Evolutionary conservation across 2,797 vertebrate species (phyloP).

Genomic region (Pantherophis vulpinus): DNA sequence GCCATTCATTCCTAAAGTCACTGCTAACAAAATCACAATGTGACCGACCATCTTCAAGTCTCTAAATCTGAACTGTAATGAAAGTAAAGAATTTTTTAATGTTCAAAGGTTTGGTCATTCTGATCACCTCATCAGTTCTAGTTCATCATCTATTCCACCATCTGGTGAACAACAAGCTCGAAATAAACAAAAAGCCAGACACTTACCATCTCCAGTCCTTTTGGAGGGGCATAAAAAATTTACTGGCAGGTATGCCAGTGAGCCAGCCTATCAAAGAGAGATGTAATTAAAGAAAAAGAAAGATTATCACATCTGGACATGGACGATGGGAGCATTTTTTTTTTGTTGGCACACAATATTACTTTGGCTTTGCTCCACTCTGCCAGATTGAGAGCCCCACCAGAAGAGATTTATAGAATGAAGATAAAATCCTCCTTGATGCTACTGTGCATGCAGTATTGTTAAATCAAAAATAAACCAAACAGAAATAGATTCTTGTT

Average conservation of each 20-base stretch:
- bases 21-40: not conserved
- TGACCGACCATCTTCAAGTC: not conserved
- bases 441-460: not conserved
- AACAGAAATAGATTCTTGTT: not conserved
- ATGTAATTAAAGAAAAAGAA: conserved; percentile 9
- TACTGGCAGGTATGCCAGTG: not conserved
- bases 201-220: conserved; percentile 25
- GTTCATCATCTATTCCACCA: not conserved
- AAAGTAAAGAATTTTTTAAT: conserved; percentile 49
- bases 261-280: conserved; percentile 28
- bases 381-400: conserved; percentile 12
- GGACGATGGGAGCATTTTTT: not conserved
- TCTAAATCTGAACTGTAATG: not conserved
- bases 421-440: conserved; percentile 28
- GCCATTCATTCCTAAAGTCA: not conserved
- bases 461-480: not conserved
- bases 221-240: conserved; percentile 27
- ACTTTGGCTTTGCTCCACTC: conserved; percentile 26
- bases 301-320: conserved; percentile 17
- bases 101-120: conserved; percentile 40
- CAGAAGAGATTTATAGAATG: conserved; percentile 16
- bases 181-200: conserved; percentile 44
- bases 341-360: not conserved
- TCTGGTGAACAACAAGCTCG: conserved; percentile 32
- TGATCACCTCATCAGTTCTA: conserved; percentile 8